These are phyloP conservation scores for Lepidurus arcticus DNA, from an alignment of 1,140 invertebrate species.

Conservation along the genomic window DNA sequence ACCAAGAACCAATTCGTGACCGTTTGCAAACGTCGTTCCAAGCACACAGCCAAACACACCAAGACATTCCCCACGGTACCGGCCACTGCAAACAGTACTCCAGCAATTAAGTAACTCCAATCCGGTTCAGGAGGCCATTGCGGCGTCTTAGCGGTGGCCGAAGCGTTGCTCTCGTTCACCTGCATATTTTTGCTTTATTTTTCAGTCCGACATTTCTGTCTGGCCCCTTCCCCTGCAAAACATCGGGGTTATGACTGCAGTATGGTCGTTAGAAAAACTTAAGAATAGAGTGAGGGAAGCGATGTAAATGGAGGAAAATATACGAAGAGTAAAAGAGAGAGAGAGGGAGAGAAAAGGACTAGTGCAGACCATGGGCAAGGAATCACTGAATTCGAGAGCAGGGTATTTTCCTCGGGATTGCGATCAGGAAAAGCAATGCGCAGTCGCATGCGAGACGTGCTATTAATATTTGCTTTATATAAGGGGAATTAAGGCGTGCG, in stretches of 20 bases:
- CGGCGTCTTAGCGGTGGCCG: neutral
- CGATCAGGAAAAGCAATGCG: neutral
- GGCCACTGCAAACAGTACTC: conserved; percentile 72
- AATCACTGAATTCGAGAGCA: neutral
- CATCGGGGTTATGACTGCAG: too few relatives aligned
- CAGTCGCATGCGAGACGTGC: neutral
- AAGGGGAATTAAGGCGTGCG: neutral
- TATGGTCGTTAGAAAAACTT: too few relatives aligned
- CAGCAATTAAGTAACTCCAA: conserved; percentile 53
- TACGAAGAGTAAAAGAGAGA: too few relatives aligned
- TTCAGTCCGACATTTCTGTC: neutral
- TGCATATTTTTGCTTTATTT: neutral
- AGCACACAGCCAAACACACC: conserved; percentile 79
- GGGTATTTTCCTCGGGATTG: too few relatives aligned
- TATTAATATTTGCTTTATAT: neutral
- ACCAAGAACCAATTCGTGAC: conserved; percentile 92
- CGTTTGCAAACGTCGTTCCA: conserved; percentile 79
- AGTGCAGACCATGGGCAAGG: neutral
- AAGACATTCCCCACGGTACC: conserved; percentile 86
- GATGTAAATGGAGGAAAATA: too few relatives aligned
- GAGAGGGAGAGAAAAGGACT: neutral
- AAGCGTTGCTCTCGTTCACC: neutral
- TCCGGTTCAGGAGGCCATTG: neutral
- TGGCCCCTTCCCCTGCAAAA: neutral
- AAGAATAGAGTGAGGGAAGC: too few relatives aligned